These are phyloP conservation scores for Petrophora chlorosata DNA, from an alignment of 2,888 invertebrate genomes.

Conservation along the genomic window DNA sequence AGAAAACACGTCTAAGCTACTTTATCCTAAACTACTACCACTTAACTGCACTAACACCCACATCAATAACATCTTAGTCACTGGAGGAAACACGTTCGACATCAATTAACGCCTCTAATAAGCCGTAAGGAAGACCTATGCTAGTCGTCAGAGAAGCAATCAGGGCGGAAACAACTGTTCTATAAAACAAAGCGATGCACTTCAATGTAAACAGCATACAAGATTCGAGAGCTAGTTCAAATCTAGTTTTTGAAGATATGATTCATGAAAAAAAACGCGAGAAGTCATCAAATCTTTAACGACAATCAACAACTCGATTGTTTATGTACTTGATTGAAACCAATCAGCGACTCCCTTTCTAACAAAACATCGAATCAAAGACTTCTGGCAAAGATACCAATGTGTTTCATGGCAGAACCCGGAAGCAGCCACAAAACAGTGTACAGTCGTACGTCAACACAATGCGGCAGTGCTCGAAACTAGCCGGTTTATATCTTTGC, in stretches of 20 bases:
- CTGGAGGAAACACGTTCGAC: conserved; percentile 16
- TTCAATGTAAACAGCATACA: not conserved
- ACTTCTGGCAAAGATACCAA: too few species aligned
- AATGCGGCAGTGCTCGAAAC: conserved; percentile 13
- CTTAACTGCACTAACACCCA: too few species aligned
- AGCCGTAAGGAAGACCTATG: conserved; percentile 6
- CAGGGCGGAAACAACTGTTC: conserved; percentile 36
- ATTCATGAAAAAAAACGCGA: too few species aligned
- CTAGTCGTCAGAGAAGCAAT: not conserved
- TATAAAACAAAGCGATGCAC: conserved; percentile 6
- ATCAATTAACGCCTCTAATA: conserved; percentile 13
- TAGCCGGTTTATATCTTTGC: conserved; percentile 44
- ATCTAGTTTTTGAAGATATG: too few species aligned
- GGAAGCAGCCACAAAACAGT: conserved; percentile 23
- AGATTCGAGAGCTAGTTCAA: too few species aligned
- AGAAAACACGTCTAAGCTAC: too few species aligned
- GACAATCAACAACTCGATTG: too few species aligned
- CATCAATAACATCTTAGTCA: conserved; percentile 1
- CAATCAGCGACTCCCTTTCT: conserved; percentile 1
- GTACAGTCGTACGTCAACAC: conserved; percentile 22
- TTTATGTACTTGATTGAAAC: too few species aligned
- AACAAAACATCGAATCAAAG: conserved; percentile 2
- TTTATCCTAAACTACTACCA: too few species aligned
- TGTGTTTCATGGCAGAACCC: too few species aligned
- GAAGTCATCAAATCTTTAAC: too few species aligned